Evolutionary conservation across 1,140 invertebrate genomes (phyloP).

Genomic region (Psix sp.): DNA sequence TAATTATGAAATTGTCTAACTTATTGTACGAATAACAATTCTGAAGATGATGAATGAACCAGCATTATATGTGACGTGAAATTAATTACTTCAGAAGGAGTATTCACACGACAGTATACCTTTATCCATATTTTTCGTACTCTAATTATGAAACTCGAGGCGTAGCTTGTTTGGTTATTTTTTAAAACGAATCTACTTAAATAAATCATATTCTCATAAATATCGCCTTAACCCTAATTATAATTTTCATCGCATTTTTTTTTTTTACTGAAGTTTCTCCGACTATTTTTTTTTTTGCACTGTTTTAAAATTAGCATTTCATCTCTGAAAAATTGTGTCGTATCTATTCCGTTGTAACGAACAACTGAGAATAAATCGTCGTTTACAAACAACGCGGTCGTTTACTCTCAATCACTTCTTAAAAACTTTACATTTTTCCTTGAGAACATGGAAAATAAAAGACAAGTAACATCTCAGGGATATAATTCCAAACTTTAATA

Average conservation of each 20-base stretch:
- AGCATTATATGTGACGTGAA: conserved; percentile 29
- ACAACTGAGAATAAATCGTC: conserved; percentile 16
- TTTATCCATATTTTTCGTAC: conserved; percentile 18
- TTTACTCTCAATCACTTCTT: too few relatives aligned
- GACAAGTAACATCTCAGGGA: too few relatives aligned
- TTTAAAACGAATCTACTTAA: conserved; percentile 6
- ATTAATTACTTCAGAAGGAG: conserved; percentile 37
- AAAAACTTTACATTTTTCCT: not conserved
- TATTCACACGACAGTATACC: conserved; percentile 21
- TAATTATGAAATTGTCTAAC: conserved; percentile 30
- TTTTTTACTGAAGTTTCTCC: conserved; percentile 8
- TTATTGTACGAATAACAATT: conserved; percentile 20
- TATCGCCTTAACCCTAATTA: conserved; percentile 23
- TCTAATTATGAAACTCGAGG: conserved; percentile 29
- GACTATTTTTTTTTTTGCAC: conserved; percentile 9
- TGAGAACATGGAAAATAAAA: conserved; percentile 11
- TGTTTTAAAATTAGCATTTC: conserved; percentile 19
- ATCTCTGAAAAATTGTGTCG: conserved; percentile 28
- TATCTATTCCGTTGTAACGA: conserved; percentile 6
- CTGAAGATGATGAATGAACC: conserved; percentile 35
- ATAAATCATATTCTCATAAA: conserved; percentile 32
- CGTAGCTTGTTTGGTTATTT: conserved; percentile 18
- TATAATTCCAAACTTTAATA: too few relatives aligned
- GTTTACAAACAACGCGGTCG: conserved; percentile 1
- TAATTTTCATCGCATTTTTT: conserved; percentile 24